Conservation (phyloP, 2,888 invertebrate genomes). For the Megastigmus dorsalis region DNA sequence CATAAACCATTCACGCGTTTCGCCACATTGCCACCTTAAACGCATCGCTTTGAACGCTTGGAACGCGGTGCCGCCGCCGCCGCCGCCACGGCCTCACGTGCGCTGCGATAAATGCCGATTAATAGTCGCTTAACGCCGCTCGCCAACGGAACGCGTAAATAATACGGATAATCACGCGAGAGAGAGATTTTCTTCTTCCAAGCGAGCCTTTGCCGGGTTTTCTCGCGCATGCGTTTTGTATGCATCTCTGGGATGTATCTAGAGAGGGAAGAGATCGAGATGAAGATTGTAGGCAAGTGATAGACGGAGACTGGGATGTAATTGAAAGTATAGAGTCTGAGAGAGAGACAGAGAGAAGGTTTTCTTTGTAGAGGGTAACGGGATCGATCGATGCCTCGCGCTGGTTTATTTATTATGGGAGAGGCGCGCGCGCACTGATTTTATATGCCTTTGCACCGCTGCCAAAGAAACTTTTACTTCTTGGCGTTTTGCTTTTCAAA, state of each 20-base stretch:
- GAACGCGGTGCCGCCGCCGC: no score
- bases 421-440: conserved; percentile 6
- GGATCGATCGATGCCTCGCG: conserved; percentile 19
- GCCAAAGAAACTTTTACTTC: conserved; percentile 10
- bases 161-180: conserved; percentile 23
- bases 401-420: conserved; percentile 27
- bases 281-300: conserved; percentile 11
- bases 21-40: no score
- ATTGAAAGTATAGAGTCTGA: conserved; percentile 31
- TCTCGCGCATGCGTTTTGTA: not conserved
- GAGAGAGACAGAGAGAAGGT: not conserved
- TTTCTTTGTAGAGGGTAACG: conserved; percentile 34
- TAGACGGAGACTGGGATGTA: conserved; percentile 12
- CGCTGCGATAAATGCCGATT: conserved; percentile 26
- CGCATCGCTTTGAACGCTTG: not conserved
- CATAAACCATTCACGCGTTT: no score
- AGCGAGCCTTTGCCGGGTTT: not conserved
- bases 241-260: not conserved
- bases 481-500: not conserved
- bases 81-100: not conserved
- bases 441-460: not conserved
- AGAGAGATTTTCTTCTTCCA: conserved; percentile 13
- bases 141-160: conserved; percentile 19
- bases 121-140: conserved; percentile 21
- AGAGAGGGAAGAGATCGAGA: conserved; percentile 1